Evolutionary conservation across 2,797 vertebrate genomes (phyloP).

Genomic region (Lemur catta): DNA sequence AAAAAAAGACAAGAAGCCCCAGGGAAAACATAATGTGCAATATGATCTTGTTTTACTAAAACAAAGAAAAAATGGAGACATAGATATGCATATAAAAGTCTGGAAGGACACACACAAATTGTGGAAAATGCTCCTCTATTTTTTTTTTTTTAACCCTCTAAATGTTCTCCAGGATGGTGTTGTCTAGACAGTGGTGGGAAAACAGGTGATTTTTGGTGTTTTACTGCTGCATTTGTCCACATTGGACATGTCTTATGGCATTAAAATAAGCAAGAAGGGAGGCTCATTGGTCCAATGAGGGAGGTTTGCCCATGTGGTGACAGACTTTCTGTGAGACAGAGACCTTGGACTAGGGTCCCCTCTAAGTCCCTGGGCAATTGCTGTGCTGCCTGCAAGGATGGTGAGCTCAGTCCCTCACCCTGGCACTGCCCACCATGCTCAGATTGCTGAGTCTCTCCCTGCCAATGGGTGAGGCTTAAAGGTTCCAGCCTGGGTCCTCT

Average conservation of each 20-base stretch:
- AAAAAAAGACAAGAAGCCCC: not conserved
- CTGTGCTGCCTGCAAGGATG: not conserved
- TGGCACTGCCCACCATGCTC: not conserved
- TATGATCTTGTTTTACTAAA: not conserved
- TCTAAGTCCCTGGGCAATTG: not conserved
- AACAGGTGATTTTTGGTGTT: not conserved
- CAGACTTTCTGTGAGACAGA: not conserved
- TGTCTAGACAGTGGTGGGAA: not conserved
- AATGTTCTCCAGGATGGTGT: no score
- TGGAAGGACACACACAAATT: not conserved
- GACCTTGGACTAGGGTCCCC: not conserved
- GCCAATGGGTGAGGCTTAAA: fast-evolving
- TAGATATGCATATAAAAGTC: not conserved
- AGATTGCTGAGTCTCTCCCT: not conserved
- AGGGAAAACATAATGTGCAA: not conserved
- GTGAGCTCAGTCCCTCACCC: not conserved
- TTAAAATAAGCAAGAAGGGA: not conserved
- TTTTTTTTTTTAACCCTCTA: no score
- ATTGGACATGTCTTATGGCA: not conserved
- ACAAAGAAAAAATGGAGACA: not conserved
- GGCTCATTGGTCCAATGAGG: not conserved
- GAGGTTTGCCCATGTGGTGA: not conserved
- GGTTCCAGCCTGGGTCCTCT: not conserved
- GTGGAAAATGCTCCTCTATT: not conserved
- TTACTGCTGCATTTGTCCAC: not conserved